A percentile compares a stretch with the other conserved stretches of the same genome.
Conservation (phyloP, 1,140 invertebrate genomes). For the Brachionus rotundiformis region DNA sequence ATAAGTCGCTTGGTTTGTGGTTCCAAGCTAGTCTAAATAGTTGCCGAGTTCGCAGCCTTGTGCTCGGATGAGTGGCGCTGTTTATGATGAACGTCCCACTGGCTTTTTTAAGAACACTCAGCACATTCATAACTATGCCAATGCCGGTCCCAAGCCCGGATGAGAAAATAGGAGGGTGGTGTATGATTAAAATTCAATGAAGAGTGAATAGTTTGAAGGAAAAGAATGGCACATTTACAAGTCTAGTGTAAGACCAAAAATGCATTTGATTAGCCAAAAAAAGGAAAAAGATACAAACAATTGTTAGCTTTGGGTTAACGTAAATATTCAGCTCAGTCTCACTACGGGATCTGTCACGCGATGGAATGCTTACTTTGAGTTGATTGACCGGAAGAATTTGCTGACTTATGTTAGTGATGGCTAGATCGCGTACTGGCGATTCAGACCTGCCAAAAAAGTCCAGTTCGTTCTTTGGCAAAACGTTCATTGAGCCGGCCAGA, state of each 20-base stretch:
- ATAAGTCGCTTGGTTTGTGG: too few species aligned
- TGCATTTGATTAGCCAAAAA: neutral
- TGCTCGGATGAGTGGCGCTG: too few species aligned
- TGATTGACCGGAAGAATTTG: constrained; percentile 51
- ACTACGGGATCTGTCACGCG: constrained; percentile 47
- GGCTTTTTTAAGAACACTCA: too few species aligned
- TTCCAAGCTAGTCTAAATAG: too few species aligned
- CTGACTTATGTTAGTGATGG: constrained; percentile 38
- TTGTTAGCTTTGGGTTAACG: constrained; percentile 39
- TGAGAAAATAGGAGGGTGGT: too few species aligned
- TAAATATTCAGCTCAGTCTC: constrained; percentile 49
- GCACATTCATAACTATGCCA: too few species aligned
- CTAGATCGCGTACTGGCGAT: neutral
- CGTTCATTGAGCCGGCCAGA: constrained; percentile 18
- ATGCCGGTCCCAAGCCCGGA: too few species aligned
- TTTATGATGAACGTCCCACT: too few species aligned
- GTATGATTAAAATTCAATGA: too few species aligned
- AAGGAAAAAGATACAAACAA: constrained; percentile 34
- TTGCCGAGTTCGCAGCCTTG: too few species aligned
- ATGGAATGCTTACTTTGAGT: constrained; percentile 50
- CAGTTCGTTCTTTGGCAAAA: constrained; percentile 17
- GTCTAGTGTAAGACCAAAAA: neutral
- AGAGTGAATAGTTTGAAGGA: too few species aligned
- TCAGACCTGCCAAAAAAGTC: constrained; percentile 5
- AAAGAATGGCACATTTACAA: too few species aligned